Percentiles rank a stretch among this genome's conserved stretches.
phyloP scores from a whole-genome alignment of 2,113 vertebrate genomes.

The Anarrhichthys ocellatus region DNA sequence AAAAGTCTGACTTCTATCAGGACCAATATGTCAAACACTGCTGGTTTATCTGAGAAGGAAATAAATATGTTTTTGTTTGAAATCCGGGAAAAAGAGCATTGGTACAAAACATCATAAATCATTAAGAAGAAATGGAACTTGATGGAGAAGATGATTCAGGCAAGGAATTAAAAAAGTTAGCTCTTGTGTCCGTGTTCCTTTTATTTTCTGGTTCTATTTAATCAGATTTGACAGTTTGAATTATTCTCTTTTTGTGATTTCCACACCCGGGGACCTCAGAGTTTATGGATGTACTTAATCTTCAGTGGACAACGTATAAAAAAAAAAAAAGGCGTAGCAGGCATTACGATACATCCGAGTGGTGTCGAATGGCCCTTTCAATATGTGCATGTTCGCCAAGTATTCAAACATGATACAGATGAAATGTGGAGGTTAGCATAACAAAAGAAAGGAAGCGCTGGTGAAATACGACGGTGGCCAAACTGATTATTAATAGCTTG shows the following conservation, averaged over 20 bases:
- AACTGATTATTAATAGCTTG: constrained; percentile 51
- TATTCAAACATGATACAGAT: constrained; percentile 9
- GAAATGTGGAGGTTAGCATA: constrained; percentile 18
- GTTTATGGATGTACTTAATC: constrained; percentile 27
- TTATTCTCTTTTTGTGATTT: not conserved
- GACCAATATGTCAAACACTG: constrained; percentile 4
- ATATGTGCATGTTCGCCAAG: constrained; percentile 21
- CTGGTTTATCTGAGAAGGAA: constrained; percentile 15
- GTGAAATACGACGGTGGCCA: constrained; percentile 32
- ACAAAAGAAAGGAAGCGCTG: constrained; percentile 30
- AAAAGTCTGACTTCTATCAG: constrained; percentile 1
- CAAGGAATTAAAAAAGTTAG: not conserved
- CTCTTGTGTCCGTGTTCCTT: not conserved
- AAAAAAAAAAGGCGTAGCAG: constrained; percentile 7
- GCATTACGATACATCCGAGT: constrained; percentile 18
- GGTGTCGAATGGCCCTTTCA: constrained; percentile 31
- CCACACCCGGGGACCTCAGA: not conserved
- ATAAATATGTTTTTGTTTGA: not conserved
- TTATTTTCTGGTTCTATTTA: not conserved
- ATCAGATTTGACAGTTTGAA: constrained; percentile 10
- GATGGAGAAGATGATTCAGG: constrained; percentile 8
- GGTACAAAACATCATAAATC: constrained; percentile 21
- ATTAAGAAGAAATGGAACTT: not conserved
- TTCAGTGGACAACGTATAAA: not conserved
- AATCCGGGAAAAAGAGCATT: constrained; percentile 1